A percentile compares a stretch with the other conserved stretches of the same genome.
phyloP scores from a whole-genome alignment of 2,888 invertebrate genomes.

The Spilosoma lubricipeda region DNA sequence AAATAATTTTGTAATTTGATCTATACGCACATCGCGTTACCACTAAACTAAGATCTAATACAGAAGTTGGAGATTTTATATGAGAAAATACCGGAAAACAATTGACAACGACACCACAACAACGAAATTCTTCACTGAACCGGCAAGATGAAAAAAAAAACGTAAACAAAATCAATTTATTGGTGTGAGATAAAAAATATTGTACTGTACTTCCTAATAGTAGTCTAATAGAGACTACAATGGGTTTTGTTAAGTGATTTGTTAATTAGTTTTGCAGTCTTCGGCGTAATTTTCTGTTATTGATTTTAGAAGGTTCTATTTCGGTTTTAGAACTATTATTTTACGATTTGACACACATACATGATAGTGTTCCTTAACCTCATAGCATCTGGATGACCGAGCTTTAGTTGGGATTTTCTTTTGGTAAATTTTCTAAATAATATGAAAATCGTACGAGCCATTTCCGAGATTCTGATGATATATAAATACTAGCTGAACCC shows the following conservation, averaged over 20 bases:
- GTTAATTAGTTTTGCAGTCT: neutral
- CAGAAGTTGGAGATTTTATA: neutral
- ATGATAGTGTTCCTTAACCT: neutral
- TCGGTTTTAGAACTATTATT: too few species aligned
- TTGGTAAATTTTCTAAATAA: too few species aligned
- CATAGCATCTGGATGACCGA: too few species aligned
- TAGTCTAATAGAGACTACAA: neutral
- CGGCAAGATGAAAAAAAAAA: neutral
- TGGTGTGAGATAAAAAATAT: neutral
- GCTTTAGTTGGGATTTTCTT: too few species aligned
- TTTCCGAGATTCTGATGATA: too few species aligned
- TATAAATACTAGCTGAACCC: too few species aligned
- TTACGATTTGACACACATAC: too few species aligned
- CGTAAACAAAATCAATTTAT: neutral
- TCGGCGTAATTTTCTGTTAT: neutral
- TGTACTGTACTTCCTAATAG: neutral
- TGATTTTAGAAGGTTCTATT: neutral
- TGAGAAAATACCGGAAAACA: neutral
- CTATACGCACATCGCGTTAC: neutral
- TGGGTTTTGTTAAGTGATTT: neutral
- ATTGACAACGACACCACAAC: too few species aligned
- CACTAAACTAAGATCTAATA: neutral
- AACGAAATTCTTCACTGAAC: neutral
- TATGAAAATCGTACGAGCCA: too few species aligned
- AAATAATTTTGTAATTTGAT: neutral